phyloP scores from a whole-genome alignment of 2,888 invertebrate genomes.

The Argyresthia goedartella region DNA sequence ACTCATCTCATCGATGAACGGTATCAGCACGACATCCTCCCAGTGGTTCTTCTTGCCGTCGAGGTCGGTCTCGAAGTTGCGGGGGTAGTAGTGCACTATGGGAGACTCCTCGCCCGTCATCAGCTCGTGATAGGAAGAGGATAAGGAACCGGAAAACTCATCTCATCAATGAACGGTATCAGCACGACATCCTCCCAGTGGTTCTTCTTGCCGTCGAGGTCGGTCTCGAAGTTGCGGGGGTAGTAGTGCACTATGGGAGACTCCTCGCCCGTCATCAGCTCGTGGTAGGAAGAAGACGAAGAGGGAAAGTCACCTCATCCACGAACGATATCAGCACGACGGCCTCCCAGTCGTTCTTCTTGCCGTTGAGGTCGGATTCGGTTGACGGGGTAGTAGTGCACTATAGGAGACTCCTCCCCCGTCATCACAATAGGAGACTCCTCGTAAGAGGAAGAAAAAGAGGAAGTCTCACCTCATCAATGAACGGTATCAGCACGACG shows the following conservation, averaged over 20 bases:
- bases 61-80: conserved; percentile 91
- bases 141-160: too few relatives aligned
- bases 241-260: conserved; percentile 93
- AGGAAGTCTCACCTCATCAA: conserved; percentile 92
- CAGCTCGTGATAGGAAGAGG: conserved; percentile 28
- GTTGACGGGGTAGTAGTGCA: conserved; percentile 90
- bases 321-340: conserved; percentile 95
- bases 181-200: conserved; percentile 97
- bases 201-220: conserved; percentile 93
- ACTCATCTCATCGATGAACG: conserved; percentile 94
- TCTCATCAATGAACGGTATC: conserved; percentile 94
- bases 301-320: conserved; percentile 84
- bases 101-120: conserved; percentile 85
- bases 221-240: conserved; percentile 91
- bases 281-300: too few relatives aligned
- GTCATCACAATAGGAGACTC: too few relatives aligned
- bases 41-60: conserved; percentile 97
- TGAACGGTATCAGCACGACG: conserved; percentile 93
- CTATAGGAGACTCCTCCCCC: conserved; percentile 83
- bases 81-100: conserved; percentile 92
- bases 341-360: conserved; percentile 96
- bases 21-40: conserved; percentile 95
- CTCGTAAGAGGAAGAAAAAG: too few relatives aligned
- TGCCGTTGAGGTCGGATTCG: conserved; percentile 96
- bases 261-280: conserved; percentile 83